phyloP scores from a whole-genome alignment of 2,113 vertebrate genomes.

The Neodon shergylaensis region DNA sequence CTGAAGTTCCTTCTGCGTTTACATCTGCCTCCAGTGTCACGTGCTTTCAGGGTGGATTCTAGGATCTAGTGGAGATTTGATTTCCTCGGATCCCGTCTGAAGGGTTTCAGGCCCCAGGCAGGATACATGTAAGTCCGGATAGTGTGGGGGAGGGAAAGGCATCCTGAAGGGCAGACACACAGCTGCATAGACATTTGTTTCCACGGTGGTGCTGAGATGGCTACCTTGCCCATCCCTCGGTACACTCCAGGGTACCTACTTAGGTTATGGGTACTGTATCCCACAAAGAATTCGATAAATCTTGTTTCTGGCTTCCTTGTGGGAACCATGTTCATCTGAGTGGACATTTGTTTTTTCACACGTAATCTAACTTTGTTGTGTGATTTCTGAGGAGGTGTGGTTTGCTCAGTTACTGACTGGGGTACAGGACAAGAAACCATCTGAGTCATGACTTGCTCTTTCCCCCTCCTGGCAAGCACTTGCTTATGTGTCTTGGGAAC shows the following conservation, averaged over 20 bases:
- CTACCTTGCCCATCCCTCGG: not conserved
- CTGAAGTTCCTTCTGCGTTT: constrained; percentile 27
- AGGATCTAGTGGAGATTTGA: not conserved
- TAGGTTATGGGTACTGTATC: not conserved
- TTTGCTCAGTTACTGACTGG: not conserved
- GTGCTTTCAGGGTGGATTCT: not conserved
- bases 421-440: not conserved
- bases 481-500: not conserved
- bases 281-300: not conserved
- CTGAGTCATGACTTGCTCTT: not conserved
- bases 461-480: not conserved
- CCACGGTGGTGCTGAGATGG: not conserved
- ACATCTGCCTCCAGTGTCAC: not conserved
- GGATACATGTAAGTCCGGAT: not conserved
- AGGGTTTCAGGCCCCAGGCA: not conserved
- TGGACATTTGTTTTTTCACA: not conserved
- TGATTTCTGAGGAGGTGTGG: constrained; percentile 18
- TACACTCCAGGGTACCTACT: not conserved
- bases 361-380: not conserved
- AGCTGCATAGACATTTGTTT: constrained; percentile 1
- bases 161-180: not conserved
- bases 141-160: not conserved
- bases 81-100: not conserved
- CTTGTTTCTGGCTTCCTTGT: not conserved
- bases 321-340: not conserved